Evolutionary conservation across 2,113 vertebrate species (phyloP), one percentile per base, ranked within the genome.

Genomic region (Corythornis vintsioides): DNA sequence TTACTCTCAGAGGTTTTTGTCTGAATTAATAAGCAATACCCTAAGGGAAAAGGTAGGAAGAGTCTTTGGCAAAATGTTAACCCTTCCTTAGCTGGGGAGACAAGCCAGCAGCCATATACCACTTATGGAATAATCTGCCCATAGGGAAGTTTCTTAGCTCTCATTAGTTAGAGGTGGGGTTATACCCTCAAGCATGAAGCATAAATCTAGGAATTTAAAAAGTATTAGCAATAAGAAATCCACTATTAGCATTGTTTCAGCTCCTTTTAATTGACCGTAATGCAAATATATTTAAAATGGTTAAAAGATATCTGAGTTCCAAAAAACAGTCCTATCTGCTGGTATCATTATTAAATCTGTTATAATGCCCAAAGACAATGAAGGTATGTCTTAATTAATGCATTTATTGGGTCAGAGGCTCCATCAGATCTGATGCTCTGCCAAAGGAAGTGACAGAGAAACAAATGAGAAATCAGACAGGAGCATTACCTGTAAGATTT

Each of bases 21-120:
- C 90, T 78, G 93, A 96, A 94, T 96, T 94, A 96, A 96, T 94
- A 90, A 96, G 78, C 47, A 76, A 2, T 52, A 76, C 83, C 95
- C 92, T 40, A 28, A 90, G 83, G 93, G 83, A 83, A 82, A 85
- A 70, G 47, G 52, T 5, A 85, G 82, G 92, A 91, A 92, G 72
- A 92, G 72, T 63, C 88, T 83, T 80, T 93, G 93, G 92, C 92
- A 94, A 89, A 76, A 96, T 75, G 60, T 90, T 88, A 74, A 60
- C 24, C 83, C 70, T 86, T 83, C 80, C 80, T 94, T 72, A 90
- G 90, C 2, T 81, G 77, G 40, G 47, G 76, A 96, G 86, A 75
- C 76, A 75, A 86, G 76, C 61, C 93, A 94, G 92, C 90, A 95
- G 88, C 90, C 28, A 9, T 56, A 53, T 60, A 81, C 91, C 67